phyloP scores from a whole-genome alignment of 1,140 invertebrate species.

The Drosophila kanapiae region DNA sequence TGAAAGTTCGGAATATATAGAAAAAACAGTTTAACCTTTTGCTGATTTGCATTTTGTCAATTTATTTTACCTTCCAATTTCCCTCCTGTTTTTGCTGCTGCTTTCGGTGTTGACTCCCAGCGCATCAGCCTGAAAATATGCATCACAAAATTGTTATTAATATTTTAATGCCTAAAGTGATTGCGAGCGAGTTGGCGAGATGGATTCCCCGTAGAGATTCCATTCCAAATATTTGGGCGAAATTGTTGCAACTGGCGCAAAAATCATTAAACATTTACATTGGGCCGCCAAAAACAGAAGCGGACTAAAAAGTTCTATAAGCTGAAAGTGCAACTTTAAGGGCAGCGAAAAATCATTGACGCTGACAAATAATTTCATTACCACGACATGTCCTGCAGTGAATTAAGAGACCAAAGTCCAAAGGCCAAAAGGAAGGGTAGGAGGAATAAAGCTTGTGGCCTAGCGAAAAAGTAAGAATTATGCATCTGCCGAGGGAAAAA shows the following conservation, averaged over 20 bases:
- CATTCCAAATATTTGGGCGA: conserved; percentile 60
- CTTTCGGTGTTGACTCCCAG: conserved; percentile 28
- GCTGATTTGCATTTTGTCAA: conserved; percentile 61
- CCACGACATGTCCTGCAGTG: conserved; percentile 47
- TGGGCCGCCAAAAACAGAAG: conserved; percentile 20
- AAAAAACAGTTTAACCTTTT: conserved; percentile 35
- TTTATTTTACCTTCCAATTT: conserved; percentile 34
- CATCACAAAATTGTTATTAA: conserved; percentile 77
- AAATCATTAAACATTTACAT: conserved; percentile 64
- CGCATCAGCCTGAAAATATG: conserved; percentile 69
- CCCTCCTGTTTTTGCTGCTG: conserved; percentile 16
- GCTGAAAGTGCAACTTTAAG: conserved; percentile 35
- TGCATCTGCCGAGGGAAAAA: conserved; percentile 53
- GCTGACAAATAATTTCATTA: conserved; percentile 80
- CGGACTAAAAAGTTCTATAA: conserved; percentile 31
- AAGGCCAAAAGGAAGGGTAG: conserved; percentile 22
- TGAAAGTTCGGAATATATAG: conserved; percentile 14
- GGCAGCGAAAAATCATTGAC: conserved; percentile 43
- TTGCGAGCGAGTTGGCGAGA: conserved; percentile 12
- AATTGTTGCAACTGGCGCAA: conserved; percentile 48
- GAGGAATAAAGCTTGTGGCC: conserved; percentile 42
- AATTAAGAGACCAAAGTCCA: conserved; percentile 60
- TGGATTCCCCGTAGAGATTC: conserved; percentile 25
- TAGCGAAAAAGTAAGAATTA: conserved; percentile 71
- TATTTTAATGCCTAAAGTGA: conserved; percentile 74